Percentiles rank a stretch among this genome's conserved stretches.
phyloP scores from a whole-genome alignment of 2,113 vertebrate genomes.

The Lophotis ruficrista region DNA sequence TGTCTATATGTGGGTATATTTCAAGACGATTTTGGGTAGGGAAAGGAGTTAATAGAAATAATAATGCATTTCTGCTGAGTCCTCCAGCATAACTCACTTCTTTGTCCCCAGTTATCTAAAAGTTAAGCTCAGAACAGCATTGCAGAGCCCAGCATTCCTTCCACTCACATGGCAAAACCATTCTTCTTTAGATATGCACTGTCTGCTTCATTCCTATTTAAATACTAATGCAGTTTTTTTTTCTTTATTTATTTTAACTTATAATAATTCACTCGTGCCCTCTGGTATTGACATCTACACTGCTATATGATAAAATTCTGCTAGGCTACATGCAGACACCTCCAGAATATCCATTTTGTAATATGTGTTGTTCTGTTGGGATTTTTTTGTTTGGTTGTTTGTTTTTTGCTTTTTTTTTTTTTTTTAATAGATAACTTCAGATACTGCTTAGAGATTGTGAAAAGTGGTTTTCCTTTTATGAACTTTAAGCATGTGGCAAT shows the following conservation, averaged over 20 bases:
- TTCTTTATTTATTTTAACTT: background rate
- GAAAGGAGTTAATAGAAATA: background rate
- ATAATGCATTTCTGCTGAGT: background rate
- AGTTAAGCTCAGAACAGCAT: background rate
- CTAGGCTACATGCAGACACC: background rate
- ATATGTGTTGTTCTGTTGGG: background rate
- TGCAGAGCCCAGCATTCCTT: background rate
- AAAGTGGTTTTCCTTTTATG: constrained; percentile 52
- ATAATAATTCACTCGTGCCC: background rate
- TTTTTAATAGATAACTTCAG: constrained; percentile 21
- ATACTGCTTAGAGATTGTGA: constrained; percentile 3
- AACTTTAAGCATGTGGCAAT: constrained; percentile 62
- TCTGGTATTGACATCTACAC: background rate
- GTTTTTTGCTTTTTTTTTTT: background rate
- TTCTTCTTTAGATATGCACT: background rate
- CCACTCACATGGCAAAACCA: background rate
- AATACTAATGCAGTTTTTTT: background rate
- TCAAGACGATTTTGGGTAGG: background rate
- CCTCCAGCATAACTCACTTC: background rate
- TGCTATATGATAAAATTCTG: background rate
- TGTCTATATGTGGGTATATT: background rate
- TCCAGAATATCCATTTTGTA: constrained; percentile 18
- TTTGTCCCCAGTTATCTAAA: background rate
- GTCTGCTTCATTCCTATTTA: background rate
- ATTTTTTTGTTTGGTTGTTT: background rate